phyloP scores from a whole-genome alignment of 2,113 vertebrate genomes.

The Varanus salvator region DNA sequence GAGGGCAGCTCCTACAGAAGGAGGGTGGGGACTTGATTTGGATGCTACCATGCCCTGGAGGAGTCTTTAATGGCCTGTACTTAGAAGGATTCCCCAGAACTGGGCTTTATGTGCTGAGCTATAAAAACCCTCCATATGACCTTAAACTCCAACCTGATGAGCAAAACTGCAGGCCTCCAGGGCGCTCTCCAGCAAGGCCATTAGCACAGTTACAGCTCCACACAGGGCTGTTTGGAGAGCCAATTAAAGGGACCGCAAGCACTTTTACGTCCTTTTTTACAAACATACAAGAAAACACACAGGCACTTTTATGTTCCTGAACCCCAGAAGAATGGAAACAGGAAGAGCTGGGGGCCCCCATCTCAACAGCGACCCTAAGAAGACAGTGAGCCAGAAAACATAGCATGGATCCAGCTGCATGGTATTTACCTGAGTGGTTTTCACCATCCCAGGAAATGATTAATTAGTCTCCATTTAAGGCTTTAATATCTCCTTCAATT shows the following conservation, averaged over 20 bases:
- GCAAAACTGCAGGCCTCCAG: not conserved
- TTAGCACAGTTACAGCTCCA: conserved; percentile 29
- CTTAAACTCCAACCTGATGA: conserved; percentile 24
- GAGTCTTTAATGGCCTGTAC: not conserved
- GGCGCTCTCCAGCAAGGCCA: conserved; percentile 5
- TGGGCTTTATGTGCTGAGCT: not conserved
- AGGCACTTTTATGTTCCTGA: conserved; percentile 34
- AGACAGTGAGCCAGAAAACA: not conserved
- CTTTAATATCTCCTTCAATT: conserved; percentile 23
- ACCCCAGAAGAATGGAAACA: not conserved
- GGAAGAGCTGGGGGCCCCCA: not conserved
- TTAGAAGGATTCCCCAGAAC: conserved; percentile 8
- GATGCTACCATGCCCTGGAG: not conserved
- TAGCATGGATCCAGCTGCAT: not conserved
- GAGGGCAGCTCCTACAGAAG: not conserved
- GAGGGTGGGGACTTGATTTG: not conserved
- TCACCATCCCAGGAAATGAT: conserved; percentile 20
- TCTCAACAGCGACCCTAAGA: not conserved
- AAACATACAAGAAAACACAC: not conserved
- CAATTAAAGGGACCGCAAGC: conserved; percentile 11
- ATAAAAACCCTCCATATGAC: conserved; percentile 6
- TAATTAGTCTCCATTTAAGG: conserved; percentile 25
- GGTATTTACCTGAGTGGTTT: conserved; percentile 14
- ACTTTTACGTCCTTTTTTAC: not conserved
- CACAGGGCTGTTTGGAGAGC: not conserved